phyloP scores from a whole-genome alignment of 37 sponge, comb jelly and placozoan species.

The Aplysina aerophoba region DNA sequence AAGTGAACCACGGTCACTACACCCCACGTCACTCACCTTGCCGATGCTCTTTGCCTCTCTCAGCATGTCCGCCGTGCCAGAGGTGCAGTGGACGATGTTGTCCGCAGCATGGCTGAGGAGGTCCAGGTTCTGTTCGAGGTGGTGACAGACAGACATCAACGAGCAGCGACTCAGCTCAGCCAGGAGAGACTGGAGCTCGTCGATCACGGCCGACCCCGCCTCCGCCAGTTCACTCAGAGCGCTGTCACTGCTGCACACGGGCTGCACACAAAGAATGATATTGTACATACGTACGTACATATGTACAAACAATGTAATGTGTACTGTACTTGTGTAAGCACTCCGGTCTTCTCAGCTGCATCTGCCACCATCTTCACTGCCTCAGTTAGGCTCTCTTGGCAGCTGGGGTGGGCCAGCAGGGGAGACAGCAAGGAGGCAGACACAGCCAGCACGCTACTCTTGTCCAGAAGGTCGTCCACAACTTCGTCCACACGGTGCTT shows the following conservation, averaged over 20 bases:
- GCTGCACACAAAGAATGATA: neutral
- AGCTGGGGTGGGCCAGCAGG: neutral
- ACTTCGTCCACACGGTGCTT: neutral
- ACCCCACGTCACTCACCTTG: neutral
- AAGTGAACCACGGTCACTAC: too few species aligned
- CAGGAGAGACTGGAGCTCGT: conserved; percentile 20
- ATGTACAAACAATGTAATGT: neutral
- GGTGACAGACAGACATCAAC: neutral
- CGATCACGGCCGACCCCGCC: conserved; percentile 1
- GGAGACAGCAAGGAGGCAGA: neutral
- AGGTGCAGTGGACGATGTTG: neutral
- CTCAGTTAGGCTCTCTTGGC: neutral
- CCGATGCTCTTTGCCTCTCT: conserved; percentile 17
- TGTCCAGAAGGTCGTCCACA: neutral
- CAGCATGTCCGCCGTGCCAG: neutral
- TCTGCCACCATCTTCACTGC: neutral
- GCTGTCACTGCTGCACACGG: neutral
- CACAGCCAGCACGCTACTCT: neutral
- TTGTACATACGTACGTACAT: neutral
- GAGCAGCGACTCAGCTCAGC: conserved; percentile 7
- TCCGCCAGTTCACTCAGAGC: neutral
- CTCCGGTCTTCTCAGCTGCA: neutral
- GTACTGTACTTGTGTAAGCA: neutral
- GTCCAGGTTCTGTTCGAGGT: neutral
- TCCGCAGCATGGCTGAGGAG: neutral